These are phyloP conservation scores for Eupithecia pulchellata DNA, from an alignment of 2,888 invertebrate genomes.

Conservation along the genomic window DNA sequence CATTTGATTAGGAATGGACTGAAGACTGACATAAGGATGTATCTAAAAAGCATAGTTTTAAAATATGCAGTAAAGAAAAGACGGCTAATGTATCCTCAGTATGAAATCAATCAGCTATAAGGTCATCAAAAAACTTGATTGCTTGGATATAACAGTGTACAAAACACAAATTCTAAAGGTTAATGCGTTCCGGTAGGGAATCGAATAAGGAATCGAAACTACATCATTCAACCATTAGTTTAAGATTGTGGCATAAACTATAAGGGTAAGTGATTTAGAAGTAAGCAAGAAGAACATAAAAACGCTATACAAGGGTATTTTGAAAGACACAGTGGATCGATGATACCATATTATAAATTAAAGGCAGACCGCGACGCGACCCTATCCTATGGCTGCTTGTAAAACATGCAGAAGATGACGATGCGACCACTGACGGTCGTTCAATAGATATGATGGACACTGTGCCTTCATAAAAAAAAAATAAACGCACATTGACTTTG, in stretches of 20 bases:
- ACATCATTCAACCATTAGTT: constrained; percentile 26
- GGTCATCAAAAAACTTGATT: constrained; percentile 19
- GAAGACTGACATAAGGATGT: background rate
- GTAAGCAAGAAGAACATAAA: constrained; percentile 29
- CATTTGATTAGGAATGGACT: background rate
- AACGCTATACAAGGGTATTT: constrained; percentile 29
- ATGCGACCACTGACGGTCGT: background rate
- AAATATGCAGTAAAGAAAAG: background rate
- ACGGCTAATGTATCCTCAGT: constrained; percentile 11
- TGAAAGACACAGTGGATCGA: constrained; percentile 39
- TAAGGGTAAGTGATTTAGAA: constrained; percentile 25
- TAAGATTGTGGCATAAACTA: constrained; percentile 12
- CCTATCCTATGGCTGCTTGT: constrained; percentile 16
- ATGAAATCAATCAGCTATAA: constrained; percentile 19
- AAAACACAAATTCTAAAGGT: constrained; percentile 25
- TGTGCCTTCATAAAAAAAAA: background rate
- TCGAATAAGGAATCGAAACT: constrained; percentile 13
- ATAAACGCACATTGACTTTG: background rate
- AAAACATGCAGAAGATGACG: constrained; percentile 10
- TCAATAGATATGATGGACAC: background rate
- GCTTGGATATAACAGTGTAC: constrained; percentile 15
- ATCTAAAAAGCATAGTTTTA: background rate
- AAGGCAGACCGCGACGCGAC: constrained; percentile 13
- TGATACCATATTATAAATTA: constrained; percentile 46
- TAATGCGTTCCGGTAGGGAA: constrained; percentile 19